Base-by-base conservation (phyloP, 2,888 invertebrate genomes). In the Diarsia brunnea region DNA sequence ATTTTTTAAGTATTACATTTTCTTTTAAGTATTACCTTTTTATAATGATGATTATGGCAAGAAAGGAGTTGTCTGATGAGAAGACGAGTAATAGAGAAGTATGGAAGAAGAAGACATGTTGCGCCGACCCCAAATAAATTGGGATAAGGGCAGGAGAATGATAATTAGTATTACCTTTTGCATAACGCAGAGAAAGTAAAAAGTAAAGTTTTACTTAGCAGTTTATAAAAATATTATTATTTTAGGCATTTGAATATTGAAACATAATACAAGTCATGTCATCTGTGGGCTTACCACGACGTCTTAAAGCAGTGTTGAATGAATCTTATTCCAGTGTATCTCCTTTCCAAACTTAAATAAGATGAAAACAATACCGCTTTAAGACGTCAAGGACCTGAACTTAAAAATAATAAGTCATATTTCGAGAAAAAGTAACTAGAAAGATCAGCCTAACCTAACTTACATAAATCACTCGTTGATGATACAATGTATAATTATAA, bases 391-490 rank as follows among this genome's bases (percentile, higher is more conserved):
- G 38, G 38, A 38, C 0, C 38, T 7, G 38, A 38, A 43, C 43
- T 51, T 61, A 27, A 73, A 73, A 69, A 14, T 45, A n/a, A 60
- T 43, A 43, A 55, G 11, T 11, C 21, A 38, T 53, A 64, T 45
- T 64, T 64, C 63, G 31, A 72, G 43, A 16, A 63, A 27, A 43
- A 38, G 8, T 21, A 45, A 55, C 43, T 49, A 55, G 55, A 7
- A 64, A 63, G 31, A 79, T 7, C n/a, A 70, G 21, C 69, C 31
- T 31, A 19, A 76, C 51, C 61, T 14, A 19, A 47, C 16, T 70
- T 49, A 21, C 10, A 1, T 47, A 38, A 47, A 19, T 43, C 27
- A 45, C 27, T 27, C 51, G 58, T 10, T 60, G 31, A 60, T 31
- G 31, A 31, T 31, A 31, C 31, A 60, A 60, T 58, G 8, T 58